Evolutionary conservation across 2,888 invertebrate genomes (phyloP).

Genomic region (Baccha elongata): DNA sequence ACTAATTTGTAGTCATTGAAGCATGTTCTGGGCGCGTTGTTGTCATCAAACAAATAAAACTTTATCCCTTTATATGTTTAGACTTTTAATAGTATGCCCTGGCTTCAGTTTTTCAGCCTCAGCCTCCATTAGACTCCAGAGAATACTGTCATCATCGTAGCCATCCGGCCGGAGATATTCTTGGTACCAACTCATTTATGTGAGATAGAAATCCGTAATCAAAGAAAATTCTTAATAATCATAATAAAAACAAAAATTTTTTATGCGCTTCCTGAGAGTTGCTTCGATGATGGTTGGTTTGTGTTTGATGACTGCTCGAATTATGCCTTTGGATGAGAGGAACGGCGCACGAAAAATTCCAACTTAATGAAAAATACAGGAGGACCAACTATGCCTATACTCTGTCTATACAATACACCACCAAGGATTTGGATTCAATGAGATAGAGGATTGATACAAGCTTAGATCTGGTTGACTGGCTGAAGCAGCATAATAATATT

Average conservation of each 20-base stretch:
- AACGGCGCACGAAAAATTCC: conserved; percentile 66
- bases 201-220: conserved; percentile 69
- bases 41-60: conserved; percentile 73
- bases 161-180: conserved; percentile 48
- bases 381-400: not conserved
- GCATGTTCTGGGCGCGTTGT: conserved; percentile 57
- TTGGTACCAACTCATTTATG: conserved; percentile 59
- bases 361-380: conserved; percentile 68
- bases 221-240: conserved; percentile 73
- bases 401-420: conserved; percentile 18
- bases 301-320: conserved; percentile 32
- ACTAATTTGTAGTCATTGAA: conserved; percentile 71
- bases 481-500: conserved; percentile 8
- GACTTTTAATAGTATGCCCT: conserved; percentile 67
- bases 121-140: conserved; percentile 42
- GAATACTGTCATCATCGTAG: conserved; percentile 46
- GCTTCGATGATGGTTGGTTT: not conserved
- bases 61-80: conserved; percentile 72
- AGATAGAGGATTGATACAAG: conserved; percentile 70
- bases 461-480: conserved; percentile 61
- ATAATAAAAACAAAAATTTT: conserved; percentile 72
- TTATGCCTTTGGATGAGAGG: conserved; percentile 43
- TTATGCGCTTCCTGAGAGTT: conserved; percentile 47
- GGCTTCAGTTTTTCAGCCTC: not conserved
- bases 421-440: conserved; percentile 65